These are phyloP conservation scores for Phoebastria nigripes DNA, from an alignment of 2,797 vertebrate species.

Conservation along the genomic window DNA sequence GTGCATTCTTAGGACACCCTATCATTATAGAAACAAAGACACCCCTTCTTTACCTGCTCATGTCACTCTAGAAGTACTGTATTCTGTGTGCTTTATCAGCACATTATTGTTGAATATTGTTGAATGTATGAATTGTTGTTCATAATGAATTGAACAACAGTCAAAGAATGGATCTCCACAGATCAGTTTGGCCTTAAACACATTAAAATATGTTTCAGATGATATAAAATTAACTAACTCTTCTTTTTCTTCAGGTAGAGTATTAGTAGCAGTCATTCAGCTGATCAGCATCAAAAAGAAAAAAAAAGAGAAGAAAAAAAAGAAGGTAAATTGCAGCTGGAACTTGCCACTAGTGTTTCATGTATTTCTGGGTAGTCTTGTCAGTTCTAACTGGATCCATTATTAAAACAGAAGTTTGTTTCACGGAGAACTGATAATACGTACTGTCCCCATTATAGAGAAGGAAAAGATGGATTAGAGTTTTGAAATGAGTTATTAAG, in stretches of 20 bases:
- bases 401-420: background rate
- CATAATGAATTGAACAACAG: background rate
- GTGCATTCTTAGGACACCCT: background rate
- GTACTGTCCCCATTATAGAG: background rate
- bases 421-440: background rate
- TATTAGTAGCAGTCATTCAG: background rate
- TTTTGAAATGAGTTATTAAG: background rate
- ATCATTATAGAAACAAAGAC: background rate
- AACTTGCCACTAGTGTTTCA: background rate
- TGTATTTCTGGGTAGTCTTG: background rate
- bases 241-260: background rate
- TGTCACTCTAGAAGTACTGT: background rate
- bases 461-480: background rate
- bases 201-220: background rate
- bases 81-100: background rate
- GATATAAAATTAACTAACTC: background rate
- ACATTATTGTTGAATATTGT: no score
- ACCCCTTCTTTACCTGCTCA: background rate
- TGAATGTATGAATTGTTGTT: no score
- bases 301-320: no score
- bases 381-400: background rate
- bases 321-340: background rate
- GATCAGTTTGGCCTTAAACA: background rate
- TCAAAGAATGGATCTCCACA: background rate
- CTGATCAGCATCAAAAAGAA: background rate